Evolutionary conservation across 2,888 invertebrate species (phyloP), one percentile per base, ranked within the genome.

Genomic region (Scaptomyza caliginosa): DNA sequence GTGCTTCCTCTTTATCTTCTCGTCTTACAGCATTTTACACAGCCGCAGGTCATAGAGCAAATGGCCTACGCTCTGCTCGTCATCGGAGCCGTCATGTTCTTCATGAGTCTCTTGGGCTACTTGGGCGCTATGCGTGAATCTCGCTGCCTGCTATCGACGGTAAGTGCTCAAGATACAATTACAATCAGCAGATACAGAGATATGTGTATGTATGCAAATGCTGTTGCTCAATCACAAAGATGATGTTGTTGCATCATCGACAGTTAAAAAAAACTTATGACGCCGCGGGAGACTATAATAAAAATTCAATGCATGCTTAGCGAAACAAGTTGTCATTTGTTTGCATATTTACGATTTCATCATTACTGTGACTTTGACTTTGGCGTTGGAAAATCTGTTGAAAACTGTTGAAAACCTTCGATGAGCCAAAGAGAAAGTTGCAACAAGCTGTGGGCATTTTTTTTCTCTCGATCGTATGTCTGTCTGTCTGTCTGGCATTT

Each of bases 41-140:
- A 93, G 86, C 93, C 94, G 6, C 92, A 93, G 63, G 94, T 94
- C 63, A 93, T 95, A 74, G 93, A 94, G 85, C 94, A 94, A 89
- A 93, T 94, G 59, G 94, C 94, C 21, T 95, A 95, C 89, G 93
- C 94, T 72, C 90, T 95, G 74, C 94, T 95, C 79, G 93, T 93
- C 45, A 93, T 94, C 60, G 95, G 95, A 68, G 94, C 93, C 24
- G 92, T 95, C 74, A 94, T 95, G 91, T 95, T 95, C 90, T 88
- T 95, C 63, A 93, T 95, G 83, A 95, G 95, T 86, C 95, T 95
- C 90, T 91, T 95, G 77, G 95, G 95, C 24, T 95, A 94, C 88
- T 94, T 94, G 87, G 95, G 94, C 39, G 94, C 95, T 50, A 92
- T 94, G 89, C 92, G 93, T 81, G 94, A 94, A 89, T 94, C 94